A percentile compares a stretch with the other conserved stretches of the same genome.
Conservation (phyloP, 2,888 invertebrate genomes). For the Hyles lineata region DNA sequence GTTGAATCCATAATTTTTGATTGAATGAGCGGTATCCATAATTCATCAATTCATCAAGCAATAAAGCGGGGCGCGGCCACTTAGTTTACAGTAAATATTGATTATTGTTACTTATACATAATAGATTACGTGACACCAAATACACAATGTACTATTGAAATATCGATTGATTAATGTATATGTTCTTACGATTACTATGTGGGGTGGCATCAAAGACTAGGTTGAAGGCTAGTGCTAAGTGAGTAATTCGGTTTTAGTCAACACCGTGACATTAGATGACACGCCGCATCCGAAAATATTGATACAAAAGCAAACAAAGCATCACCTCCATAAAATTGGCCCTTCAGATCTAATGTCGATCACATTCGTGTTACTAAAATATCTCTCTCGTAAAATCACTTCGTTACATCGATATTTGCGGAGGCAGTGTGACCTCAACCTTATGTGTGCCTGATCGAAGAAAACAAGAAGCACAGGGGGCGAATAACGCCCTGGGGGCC, state of each 20-base stretch:
- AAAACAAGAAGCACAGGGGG: constrained; percentile 83
- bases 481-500: constrained; percentile 68
- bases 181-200: background rate
- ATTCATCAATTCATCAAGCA: background rate
- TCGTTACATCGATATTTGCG: constrained; percentile 56
- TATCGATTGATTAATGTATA: constrained; percentile 11
- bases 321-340: constrained; percentile 52
- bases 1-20: too few relatives aligned
- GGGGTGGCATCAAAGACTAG: constrained; percentile 20
- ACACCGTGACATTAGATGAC: constrained; percentile 56
- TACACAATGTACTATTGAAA: constrained; percentile 20
- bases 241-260: constrained; percentile 44
- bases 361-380: constrained; percentile 55
- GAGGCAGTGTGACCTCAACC: constrained; percentile 54
- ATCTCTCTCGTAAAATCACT: constrained; percentile 60
- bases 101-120: constrained; percentile 8
- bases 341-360: constrained; percentile 48
- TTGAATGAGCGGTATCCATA: background rate
- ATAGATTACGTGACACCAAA: constrained; percentile 15
- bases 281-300: constrained; percentile 60
- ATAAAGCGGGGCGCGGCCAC: background rate
- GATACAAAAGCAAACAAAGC: constrained; percentile 49
- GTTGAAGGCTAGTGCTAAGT: constrained; percentile 21
- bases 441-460: constrained; percentile 66
- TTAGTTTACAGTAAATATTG: constrained; percentile 1